These are phyloP conservation scores for Athene noctua DNA, from an alignment of 2,113 vertebrate genomes.

Conservation along the genomic window DNA sequence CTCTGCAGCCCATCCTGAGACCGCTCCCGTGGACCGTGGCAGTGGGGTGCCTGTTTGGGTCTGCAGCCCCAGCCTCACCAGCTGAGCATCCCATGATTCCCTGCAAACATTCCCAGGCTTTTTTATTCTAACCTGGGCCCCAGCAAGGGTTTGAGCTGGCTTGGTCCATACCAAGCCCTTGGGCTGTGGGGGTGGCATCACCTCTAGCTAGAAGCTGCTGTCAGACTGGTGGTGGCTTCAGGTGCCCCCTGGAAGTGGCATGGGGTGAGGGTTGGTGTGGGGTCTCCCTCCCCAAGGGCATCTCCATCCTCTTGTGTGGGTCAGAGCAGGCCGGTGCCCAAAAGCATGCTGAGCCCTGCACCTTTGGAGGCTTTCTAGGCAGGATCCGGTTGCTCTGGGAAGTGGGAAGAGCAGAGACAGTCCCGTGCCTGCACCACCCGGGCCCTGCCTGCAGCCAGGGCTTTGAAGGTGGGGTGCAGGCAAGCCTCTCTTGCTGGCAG, in stretches of 20 bases:
- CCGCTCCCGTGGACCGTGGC: fast-evolving
- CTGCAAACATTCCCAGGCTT: neutral
- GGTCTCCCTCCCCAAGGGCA: too few species aligned
- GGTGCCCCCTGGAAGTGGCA: neutral
- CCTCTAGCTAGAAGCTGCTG: neutral
- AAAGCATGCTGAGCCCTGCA: neutral
- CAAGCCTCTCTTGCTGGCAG: neutral
- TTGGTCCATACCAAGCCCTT: neutral
- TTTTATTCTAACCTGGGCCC: too few species aligned
- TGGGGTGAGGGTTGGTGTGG: fast-evolving
- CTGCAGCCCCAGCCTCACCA: neutral
- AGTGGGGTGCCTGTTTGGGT: neutral
- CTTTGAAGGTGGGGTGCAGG: neutral
- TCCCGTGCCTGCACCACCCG: fast-evolving
- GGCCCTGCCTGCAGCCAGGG: fast-evolving
- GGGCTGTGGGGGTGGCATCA: neutral
- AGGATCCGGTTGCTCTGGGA: fast-evolving
- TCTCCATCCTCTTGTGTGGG: fast-evolving
- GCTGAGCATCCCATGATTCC: neutral
- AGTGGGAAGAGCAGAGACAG: neutral
- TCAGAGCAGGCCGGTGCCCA: neutral
- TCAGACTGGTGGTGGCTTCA: neutral
- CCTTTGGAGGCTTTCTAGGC: neutral
- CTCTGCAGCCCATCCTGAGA: neutral
- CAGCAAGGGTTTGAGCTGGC: neutral